Evolutionary conservation across 2,888 invertebrate genomes (phyloP).

Genomic region (Drosophila glabriapex): DNA sequence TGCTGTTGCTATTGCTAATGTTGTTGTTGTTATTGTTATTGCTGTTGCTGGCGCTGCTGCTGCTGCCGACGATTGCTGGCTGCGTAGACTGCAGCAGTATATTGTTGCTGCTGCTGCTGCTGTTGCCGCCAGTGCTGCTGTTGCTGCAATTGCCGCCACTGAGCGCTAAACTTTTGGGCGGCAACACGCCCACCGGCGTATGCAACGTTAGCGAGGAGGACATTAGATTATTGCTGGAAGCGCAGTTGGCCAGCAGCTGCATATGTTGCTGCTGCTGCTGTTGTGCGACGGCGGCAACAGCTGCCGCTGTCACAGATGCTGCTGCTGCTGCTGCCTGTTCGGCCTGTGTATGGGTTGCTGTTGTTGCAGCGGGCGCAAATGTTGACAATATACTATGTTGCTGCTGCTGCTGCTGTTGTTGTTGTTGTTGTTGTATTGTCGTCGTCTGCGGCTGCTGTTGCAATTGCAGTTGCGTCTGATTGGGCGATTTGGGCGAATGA

Average conservation of each 20-base stretch:
- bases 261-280: constrained; percentile 84
- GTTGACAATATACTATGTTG: constrained; percentile 77
- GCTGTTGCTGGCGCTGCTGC: constrained; percentile 40
- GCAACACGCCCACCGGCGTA: constrained; percentile 75
- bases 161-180: constrained; percentile 76
- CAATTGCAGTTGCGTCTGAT: constrained; percentile 77
- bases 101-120: constrained; percentile 66
- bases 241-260: constrained; percentile 76
- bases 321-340: constrained; percentile 48
- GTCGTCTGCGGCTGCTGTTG: constrained; percentile 59
- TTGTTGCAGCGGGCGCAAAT: constrained; percentile 69
- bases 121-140: constrained; percentile 2
- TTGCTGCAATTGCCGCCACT: constrained; percentile 37
- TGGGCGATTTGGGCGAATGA: constrained; percentile 86
- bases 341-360: constrained; percentile 31
- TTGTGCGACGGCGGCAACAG: constrained; percentile 75
- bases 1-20: constrained; percentile 26
- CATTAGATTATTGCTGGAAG: constrained; percentile 84
- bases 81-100: constrained; percentile 70
- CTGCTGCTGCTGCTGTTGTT: constrained; percentile 71
- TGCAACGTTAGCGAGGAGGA: constrained; percentile 84
- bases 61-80: constrained; percentile 27
- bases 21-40: constrained; percentile 32
- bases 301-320: constrained; percentile 55
- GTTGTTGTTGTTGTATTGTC: constrained; percentile 69